Percentiles rank a stretch among this genome's conserved stretches.
phyloP scores from a whole-genome alignment of 2,888 invertebrate species.

The Drosophila mimica region DNA sequence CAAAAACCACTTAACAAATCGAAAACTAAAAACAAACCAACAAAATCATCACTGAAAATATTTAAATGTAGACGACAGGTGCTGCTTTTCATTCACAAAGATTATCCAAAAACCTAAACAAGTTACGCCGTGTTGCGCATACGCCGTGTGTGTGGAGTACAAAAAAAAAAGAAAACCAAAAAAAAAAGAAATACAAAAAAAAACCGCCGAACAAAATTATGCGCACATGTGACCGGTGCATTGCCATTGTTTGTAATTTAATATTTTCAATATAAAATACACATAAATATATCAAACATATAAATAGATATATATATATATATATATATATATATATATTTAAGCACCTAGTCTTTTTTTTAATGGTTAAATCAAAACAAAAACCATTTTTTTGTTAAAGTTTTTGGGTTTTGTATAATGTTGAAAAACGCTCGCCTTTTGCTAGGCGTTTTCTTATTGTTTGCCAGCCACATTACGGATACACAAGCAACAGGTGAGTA shows the following conservation, averaged over 20 bases:
- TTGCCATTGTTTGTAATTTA: neutral
- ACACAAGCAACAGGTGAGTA: slow-evolving; percentile 68
- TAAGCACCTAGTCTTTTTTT: too few relatives aligned
- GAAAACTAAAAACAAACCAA: neutral
- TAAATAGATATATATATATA: neutral
- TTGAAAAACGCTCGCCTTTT: slow-evolving; percentile 54
- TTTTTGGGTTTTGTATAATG: slow-evolving; percentile 49
- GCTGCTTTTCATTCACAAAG: slow-evolving; percentile 15
- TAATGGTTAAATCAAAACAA: slow-evolving; percentile 10
- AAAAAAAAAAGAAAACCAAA: neutral
- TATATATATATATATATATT: neutral
- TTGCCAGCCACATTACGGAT: slow-evolving; percentile 57
- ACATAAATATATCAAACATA: neutral
- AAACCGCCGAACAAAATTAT: neutral
- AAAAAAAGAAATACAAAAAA: slow-evolving; percentile 10
- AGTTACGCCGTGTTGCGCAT: slow-evolving; percentile 53
- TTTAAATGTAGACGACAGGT: slow-evolving; percentile 19
- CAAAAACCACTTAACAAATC: neutral
- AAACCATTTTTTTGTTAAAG: slow-evolving; percentile 17
- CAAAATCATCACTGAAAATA: slow-evolving; percentile 2
- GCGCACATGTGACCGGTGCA: slow-evolving; percentile 6
- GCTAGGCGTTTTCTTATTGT: slow-evolving; percentile 58
- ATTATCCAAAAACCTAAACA: slow-evolving; percentile 11
- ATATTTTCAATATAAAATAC: neutral
- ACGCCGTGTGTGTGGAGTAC: slow-evolving; percentile 54